Percentiles rank a stretch among this genome's conserved stretches.
phyloP scores from a whole-genome alignment of 2,797 vertebrate genomes.

The Pseudochirops cupreus region DNA sequence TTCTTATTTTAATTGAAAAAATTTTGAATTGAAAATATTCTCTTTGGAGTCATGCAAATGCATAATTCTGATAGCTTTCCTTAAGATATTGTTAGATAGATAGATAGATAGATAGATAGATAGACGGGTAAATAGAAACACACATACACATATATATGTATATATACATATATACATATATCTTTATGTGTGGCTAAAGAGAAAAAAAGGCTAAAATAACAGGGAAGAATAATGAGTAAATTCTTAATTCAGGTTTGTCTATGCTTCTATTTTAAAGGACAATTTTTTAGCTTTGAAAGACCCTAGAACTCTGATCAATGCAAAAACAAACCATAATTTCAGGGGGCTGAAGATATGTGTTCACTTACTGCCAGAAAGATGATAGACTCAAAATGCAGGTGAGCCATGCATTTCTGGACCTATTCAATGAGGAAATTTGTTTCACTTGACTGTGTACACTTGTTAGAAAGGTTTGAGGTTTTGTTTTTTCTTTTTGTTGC shows the following conservation, averaged over 20 bases:
- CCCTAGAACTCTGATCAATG: not conserved
- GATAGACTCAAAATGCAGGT: not conserved
- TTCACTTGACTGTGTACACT: not conserved
- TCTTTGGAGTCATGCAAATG: not conserved
- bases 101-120: not conserved
- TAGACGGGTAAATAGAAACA: not conserved
- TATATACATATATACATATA: no score
- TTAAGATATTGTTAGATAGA: not conserved
- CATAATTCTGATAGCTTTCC: not conserved
- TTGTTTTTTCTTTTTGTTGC: not conserved
- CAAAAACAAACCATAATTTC: not conserved
- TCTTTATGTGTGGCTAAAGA: slow-evolving; percentile 62
- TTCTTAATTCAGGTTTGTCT: slow-evolving; percentile 57
- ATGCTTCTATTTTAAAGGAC: slow-evolving; percentile 73
- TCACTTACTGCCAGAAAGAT: not conserved
- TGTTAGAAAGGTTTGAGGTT: not conserved
- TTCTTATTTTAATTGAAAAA: not conserved
- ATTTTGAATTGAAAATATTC: slow-evolving; percentile 14
- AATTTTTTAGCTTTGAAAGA: not conserved
- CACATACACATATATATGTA: no score
- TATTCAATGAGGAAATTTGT: not conserved
- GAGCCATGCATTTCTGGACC: not conserved
- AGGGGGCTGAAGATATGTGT: not conserved
- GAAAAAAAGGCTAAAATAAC: slow-evolving; percentile 66
- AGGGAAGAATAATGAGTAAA: slow-evolving; percentile 68